Base-by-base conservation (phyloP, 1,140 invertebrate genomes). In the Megalonaias nervosa region DNA sequence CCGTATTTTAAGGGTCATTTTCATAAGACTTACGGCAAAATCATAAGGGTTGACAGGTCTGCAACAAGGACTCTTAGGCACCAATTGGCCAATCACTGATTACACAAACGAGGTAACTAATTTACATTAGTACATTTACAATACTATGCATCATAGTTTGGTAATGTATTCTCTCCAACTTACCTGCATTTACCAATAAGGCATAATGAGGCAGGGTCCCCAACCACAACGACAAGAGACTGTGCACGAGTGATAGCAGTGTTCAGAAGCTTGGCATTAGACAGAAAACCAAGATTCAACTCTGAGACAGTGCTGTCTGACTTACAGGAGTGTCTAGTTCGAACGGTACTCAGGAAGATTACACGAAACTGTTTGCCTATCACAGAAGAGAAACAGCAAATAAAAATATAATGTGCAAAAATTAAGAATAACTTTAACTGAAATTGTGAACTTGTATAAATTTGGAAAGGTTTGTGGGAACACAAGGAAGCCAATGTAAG, bases 231-330 rank as follows among this genome's bases (percentile, higher is more conserved):
- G 0, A 97, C 95, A n/a, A 97, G 87, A 82, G 95, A 95, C 89
- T 96, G 95, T 0, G 96, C 96, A 72, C 96, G 91, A 0, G 96
- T 97, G 13, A 97, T 94, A 0, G 96, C 96, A 0, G 96, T 97
- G 85, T 97, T 97, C 1, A 97, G 87, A 1, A 97, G 91, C 84
- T 96, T 95, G 1, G 94, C 94, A 91, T 97, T 96, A 2, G 95
- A 96, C 19, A 97, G 87, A 86, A 97, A 97, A 0, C 96, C 96
- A 87, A 95, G 96, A 86, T 97, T 95, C 60, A 94, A 92, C 64
- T 95, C 93, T 67, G 89, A 91, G 72, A 87, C 89, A 13, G 79
- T 77, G 26, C 77, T 83, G 81, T 85, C 88, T 48, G 83, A 81
- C 88, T 91, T 91, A 88, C 95, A 96, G 2, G 94, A 95, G 71